phyloP scores from a whole-genome alignment of 2,113 vertebrate genomes.

The Laterallus jamaicensis region DNA sequence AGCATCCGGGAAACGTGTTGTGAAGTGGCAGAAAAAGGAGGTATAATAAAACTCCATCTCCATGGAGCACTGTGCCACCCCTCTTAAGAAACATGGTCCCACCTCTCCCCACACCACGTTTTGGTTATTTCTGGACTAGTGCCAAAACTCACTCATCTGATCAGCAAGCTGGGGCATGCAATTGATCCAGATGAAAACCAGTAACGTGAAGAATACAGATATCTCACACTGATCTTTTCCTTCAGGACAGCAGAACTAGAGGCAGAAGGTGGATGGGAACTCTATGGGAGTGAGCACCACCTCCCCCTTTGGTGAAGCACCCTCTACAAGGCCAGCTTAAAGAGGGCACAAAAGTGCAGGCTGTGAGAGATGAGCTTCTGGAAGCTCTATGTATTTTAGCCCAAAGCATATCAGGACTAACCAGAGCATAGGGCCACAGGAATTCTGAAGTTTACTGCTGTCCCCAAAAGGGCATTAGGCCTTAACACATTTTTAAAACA shows the following conservation, averaged over 20 bases:
- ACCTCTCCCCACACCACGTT: neutral
- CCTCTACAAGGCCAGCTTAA: neutral
- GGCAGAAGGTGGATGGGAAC: fast-evolving
- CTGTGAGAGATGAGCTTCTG: neutral
- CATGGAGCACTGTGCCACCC: neutral
- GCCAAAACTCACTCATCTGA: neutral
- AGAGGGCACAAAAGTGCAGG: neutral
- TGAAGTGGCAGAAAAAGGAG: neutral
- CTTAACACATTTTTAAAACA: neutral
- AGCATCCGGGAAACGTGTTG: fast-evolving
- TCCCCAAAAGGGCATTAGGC: neutral
- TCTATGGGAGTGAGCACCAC: neutral
- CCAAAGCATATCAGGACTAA: neutral
- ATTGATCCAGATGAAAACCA: neutral
- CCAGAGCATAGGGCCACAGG: neutral
- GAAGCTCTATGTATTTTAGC: neutral
- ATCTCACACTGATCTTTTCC: neutral
- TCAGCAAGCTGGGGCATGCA: too few species aligned
- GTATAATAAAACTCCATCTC: neutral
- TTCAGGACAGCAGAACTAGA: fast-evolving
- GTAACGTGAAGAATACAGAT: neutral
- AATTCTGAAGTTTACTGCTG: neutral
- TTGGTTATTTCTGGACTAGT: neutral
- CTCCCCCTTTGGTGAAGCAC: neutral
- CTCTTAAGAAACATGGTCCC: neutral